These are phyloP conservation scores for Podarcis raffonei DNA, from an alignment of 2,113 vertebrate species.

Conservation along the genomic window DNA sequence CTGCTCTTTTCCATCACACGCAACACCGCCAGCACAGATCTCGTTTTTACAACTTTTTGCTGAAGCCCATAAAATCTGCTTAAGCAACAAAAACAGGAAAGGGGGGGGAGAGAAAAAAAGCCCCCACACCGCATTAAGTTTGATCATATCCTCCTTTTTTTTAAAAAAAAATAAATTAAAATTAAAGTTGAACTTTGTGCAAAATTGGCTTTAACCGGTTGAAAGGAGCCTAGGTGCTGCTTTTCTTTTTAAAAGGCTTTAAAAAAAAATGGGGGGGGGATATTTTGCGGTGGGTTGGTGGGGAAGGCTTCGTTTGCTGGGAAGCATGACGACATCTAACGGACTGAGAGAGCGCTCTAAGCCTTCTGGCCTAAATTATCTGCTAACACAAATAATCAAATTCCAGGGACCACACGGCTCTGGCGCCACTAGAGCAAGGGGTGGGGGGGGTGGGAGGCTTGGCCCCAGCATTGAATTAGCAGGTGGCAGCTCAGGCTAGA, in stretches of 20 bases:
- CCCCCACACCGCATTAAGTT: not conserved
- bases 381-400: slow-evolving; percentile 81
- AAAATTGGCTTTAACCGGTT: slow-evolving; percentile 18
- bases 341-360: slow-evolving; percentile 68
- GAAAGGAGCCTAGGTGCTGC: not conserved
- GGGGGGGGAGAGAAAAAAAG: not conserved
- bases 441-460: slow-evolving; percentile 21
- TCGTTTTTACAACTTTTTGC: not conserved
- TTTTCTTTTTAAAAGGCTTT: not conserved
- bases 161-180: no score
- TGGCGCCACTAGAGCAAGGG: slow-evolving; percentile 52
- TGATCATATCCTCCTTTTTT: slow-evolving; percentile 20
- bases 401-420: slow-evolving; percentile 73
- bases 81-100: not conserved
- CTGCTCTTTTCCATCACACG: not conserved
- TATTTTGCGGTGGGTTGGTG: not conserved
- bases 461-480: slow-evolving; percentile 35
- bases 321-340: slow-evolving; percentile 66
- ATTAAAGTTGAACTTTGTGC: not conserved
- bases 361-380: slow-evolving; percentile 79
- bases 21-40: not conserved
- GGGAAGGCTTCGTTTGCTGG: slow-evolving; percentile 55
- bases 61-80: not conserved
- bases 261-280: not conserved
- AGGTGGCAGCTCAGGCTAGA: slow-evolving; percentile 66